Conservation (phyloP, 2,888 invertebrate species). For the Craniophora ligustri region DNA sequence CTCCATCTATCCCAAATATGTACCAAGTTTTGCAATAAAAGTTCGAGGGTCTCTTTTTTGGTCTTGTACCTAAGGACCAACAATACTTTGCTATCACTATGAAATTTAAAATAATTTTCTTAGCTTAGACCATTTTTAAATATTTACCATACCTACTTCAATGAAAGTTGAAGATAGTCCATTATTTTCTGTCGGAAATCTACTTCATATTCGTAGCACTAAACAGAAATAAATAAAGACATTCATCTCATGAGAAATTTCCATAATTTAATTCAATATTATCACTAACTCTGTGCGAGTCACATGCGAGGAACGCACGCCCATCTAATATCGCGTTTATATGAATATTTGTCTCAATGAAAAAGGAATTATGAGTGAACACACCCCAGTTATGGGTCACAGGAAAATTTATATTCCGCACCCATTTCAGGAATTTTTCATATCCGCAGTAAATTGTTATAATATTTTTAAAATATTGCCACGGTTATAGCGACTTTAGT, state of each 20-base stretch:
- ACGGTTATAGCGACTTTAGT: constrained; percentile 51
- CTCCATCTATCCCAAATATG: too few relatives aligned
- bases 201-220: constrained; percentile 30
- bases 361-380: constrained; percentile 82
- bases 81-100: too few relatives aligned
- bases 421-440: constrained; percentile 79
- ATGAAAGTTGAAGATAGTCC: constrained; percentile 3
- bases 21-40: too few relatives aligned
- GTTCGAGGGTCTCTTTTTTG: too few relatives aligned
- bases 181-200: constrained; percentile 4
- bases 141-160: neutral
- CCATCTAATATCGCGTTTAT: constrained; percentile 73
- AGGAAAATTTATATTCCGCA: constrained; percentile 75
- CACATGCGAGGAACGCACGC: constrained; percentile 73
- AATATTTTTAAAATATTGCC: constrained; percentile 72
- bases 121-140: too few relatives aligned
- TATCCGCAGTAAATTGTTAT: constrained; percentile 72
- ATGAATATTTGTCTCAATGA: constrained; percentile 88
- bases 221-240: constrained; percentile 41
- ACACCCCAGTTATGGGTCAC: constrained; percentile 73
- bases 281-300: constrained; percentile 70
- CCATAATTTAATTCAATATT: constrained; percentile 64
- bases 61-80: too few relatives aligned
- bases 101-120: too few relatives aligned
- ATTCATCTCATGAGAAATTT: constrained; percentile 46